Evolutionary conservation across 2,113 vertebrate species (phyloP).

Genomic region (Prinia subflava): DNA sequence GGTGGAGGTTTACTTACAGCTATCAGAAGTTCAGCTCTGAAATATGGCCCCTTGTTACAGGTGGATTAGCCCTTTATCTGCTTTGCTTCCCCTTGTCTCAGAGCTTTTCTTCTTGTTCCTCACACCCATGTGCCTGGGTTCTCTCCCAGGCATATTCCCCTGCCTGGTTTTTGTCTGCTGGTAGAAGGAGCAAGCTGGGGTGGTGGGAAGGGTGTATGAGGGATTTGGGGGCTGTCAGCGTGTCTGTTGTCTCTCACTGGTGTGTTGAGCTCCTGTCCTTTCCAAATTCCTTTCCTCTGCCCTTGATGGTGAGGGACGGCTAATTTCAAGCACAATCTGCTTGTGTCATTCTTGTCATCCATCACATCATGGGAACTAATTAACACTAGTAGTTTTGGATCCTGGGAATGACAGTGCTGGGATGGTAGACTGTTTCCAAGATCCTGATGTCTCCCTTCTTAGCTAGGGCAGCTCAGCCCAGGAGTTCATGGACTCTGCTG

Average conservation of each 20-base stretch:
- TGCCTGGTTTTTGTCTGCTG: not conserved
- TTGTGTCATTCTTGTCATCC: slow-evolving; percentile 48
- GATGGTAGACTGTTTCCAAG: not conserved
- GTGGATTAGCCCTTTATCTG: not conserved
- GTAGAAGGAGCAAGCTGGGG: not conserved
- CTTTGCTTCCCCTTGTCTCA: not conserved
- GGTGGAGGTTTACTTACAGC: not conserved
- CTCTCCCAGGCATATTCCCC: not conserved
- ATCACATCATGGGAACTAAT: slow-evolving; percentile 39
- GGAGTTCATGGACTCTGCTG: not conserved
- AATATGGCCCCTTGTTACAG: not conserved
- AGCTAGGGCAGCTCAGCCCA: not conserved
- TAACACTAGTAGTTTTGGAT: slow-evolving; percentile 20
- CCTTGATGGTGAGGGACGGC: slow-evolving; percentile 29
- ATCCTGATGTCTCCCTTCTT: not conserved
- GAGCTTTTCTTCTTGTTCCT: not conserved
- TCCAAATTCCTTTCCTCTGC: slow-evolving; percentile 13
- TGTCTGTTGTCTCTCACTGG: not conserved
- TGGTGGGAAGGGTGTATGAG: not conserved
- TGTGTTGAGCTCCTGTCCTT: slow-evolving; percentile 10
- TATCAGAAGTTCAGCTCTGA: not conserved
- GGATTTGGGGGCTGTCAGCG: not conserved
- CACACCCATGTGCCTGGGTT: not conserved
- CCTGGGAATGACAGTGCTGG: not conserved
- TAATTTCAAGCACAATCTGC: slow-evolving; percentile 14